A percentile compares a stretch with the other conserved stretches of the same genome.
Evolutionary conservation across 2,113 vertebrate species (phyloP).

Genomic region (Nycticryphes semicollaris): DNA sequence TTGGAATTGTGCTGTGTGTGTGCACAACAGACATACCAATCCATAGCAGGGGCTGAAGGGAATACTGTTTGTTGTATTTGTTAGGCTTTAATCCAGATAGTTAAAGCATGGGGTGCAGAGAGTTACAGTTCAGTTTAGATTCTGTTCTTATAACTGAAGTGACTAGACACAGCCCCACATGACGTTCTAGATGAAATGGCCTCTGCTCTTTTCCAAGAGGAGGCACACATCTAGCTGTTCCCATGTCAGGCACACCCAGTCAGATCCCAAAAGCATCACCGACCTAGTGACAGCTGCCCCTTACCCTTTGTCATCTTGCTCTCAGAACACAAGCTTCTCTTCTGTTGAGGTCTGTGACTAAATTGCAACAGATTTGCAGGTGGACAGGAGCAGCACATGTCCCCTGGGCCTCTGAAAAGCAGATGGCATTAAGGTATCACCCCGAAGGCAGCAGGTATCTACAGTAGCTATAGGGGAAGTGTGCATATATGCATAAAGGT

Average conservation of each 20-base stretch:
- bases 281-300: background rate
- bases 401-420: background rate
- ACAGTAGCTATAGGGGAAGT: background rate
- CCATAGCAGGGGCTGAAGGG: background rate
- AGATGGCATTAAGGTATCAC: background rate
- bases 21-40: background rate
- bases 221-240: background rate
- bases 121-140: background rate
- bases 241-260: background rate
- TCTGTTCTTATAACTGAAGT: background rate
- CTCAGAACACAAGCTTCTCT: background rate
- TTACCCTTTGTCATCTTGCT: background rate
- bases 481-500: background rate
- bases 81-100: background rate
- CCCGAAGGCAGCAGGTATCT: background rate
- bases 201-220: background rate
- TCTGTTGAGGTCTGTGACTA: background rate
- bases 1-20: background rate
- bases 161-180: background rate
- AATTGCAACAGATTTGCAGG: background rate
- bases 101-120: background rate
- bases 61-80: background rate
- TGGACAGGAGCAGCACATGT: fast-evolving
- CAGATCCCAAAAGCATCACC: background rate
- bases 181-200: background rate